Evolutionary conservation across 1,140 invertebrate species (phyloP), one percentile per base, ranked within the genome.

Genomic region (Leptonema lineaticorne): DNA sequence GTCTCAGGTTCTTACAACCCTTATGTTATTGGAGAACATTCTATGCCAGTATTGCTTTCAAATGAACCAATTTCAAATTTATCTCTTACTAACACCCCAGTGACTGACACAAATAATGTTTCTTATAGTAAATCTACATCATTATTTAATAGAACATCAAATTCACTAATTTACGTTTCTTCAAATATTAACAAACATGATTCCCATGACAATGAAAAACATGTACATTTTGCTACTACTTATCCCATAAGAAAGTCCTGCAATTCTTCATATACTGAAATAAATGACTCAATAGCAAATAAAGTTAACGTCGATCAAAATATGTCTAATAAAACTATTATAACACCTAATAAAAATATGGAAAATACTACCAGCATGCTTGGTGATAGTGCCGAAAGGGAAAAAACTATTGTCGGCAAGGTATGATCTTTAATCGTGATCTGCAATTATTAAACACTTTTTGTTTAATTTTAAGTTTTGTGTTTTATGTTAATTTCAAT

Each of bases 1-100:
- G 71, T 73, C 1, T 73, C 71, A 1, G 71, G 71, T 11, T 53
- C 50, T 24, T 73, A 70, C 37, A 73, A 70, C 62, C 71, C 71
- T 5, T 73, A 64, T 30, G 46, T 73, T n/a, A 24, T 59, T 11
- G 56, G 67, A 37, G 64, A 69, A 1, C 69, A 27, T 20, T 58
- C 60, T 8, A 29, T 33, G 26, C 57, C 67, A n/a, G 11, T 14
- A 20, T 53, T 48, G 26, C 16, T 50, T 27, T 30, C 29, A 18
- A 58, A 56, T 26, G 0, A 29, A 1, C 30, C 46, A 24, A 28
- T 29, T 41, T 41, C 37, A 41, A 22, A 26, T 11, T 24, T 24
- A 24, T 1, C 22, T 26, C 7, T 24, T 14, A 24, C 22, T 22
- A 53, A 26, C n/a, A 22, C 1, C 14, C 7, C 8, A 14, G 27